Percentiles rank a stretch among this genome's conserved stretches.
phyloP scores from a whole-genome alignment of 2,797 vertebrate genomes.

The Balearica regulorum region DNA sequence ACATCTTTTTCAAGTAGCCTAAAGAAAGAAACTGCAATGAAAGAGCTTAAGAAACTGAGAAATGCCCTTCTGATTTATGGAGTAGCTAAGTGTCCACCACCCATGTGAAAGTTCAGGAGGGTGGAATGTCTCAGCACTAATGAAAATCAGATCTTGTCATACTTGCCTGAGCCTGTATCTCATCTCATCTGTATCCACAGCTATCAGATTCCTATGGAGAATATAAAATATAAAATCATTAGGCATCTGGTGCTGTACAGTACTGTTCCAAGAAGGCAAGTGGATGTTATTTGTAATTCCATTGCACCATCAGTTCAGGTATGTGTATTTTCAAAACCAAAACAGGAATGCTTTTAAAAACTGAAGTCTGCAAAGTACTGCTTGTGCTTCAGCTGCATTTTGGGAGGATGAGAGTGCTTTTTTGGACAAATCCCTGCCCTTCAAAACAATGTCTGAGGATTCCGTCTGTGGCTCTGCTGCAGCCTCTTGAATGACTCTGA shows the following conservation, averaged over 20 bases:
- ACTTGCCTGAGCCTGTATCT: not conserved
- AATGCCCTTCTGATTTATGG: not conserved
- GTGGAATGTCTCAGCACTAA: not conserved
- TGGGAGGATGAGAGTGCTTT: not conserved
- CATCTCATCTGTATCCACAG: not conserved
- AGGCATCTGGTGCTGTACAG: not conserved
- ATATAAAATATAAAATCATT: not conserved
- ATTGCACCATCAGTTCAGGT: not conserved
- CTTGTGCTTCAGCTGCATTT: not conserved
- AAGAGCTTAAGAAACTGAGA: not conserved
- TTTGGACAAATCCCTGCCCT: not conserved
- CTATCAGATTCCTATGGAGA: not conserved
- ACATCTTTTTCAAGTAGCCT: not conserved
- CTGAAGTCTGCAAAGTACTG: not conserved
- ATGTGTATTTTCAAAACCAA: not conserved
- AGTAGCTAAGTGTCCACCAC: not conserved
- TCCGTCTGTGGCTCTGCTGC: not conserved
- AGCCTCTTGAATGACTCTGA: not conserved
- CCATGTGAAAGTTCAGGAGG: not conserved
- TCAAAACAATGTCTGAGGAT: not conserved
- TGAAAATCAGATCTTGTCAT: not conserved
- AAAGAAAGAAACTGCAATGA: not conserved
- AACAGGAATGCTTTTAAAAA: not conserved
- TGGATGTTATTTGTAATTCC: not conserved
- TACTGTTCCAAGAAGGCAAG: not conserved